phyloP scores from a whole-genome alignment of 2,113 vertebrate species.

The Scomber scombrus region DNA sequence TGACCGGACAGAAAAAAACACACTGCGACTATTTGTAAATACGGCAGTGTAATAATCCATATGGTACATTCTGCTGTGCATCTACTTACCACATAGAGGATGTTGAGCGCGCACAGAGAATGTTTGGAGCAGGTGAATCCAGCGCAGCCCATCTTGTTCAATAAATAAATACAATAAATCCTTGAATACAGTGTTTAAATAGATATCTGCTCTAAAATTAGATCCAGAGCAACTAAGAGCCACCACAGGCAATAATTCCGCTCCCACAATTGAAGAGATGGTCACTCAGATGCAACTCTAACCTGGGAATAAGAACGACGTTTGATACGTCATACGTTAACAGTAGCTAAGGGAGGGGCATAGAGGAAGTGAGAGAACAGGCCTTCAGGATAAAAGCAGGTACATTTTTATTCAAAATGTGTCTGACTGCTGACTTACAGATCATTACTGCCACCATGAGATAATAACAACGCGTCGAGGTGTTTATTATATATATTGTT shows the following conservation, averaged over 20 bases:
- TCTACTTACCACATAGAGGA: slow-evolving; percentile 85
- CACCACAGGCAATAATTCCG: not conserved
- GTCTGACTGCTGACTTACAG: not conserved
- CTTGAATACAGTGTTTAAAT: accelerated
- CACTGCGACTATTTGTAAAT: accelerated
- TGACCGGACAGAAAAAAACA: no score
- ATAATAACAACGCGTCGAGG: no score
- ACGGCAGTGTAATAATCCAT: slow-evolving; percentile 36
- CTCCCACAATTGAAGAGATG: not conserved
- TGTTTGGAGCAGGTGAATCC: slow-evolving; percentile 86
- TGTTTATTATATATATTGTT: no score
- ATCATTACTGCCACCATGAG: no score
- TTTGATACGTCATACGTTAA: not conserved
- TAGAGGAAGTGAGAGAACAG: not conserved
- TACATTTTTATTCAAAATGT: no score
- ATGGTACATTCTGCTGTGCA: slow-evolving; percentile 41
- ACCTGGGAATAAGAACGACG: slow-evolving; percentile 3
- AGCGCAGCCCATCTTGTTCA: slow-evolving; percentile 76
- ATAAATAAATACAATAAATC: not conserved
- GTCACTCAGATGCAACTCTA: slow-evolving; percentile 5
- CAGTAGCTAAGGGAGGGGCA: not conserved
- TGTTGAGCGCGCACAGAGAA: slow-evolving; percentile 83
- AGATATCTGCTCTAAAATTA: not conserved
- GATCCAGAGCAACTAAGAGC: not conserved
- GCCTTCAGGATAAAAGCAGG: slow-evolving; percentile 29